Percentiles rank a stretch among this genome's conserved stretches.
Evolutionary conservation across 1,140 invertebrate species (phyloP).

Genomic region (Pogonus chalceus): DNA sequence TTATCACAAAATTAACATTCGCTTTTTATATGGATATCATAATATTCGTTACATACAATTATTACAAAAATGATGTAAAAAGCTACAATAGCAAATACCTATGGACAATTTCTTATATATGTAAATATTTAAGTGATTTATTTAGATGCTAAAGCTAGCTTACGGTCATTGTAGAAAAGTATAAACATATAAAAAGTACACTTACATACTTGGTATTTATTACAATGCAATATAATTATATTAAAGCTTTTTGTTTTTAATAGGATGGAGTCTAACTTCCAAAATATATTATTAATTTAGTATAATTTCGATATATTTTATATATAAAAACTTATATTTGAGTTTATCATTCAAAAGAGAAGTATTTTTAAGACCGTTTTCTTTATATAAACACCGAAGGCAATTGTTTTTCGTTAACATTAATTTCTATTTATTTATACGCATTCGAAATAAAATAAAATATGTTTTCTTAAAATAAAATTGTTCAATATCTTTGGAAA

Average conservation of each 20-base stretch:
- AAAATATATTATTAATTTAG: background rate
- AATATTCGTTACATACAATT: background rate
- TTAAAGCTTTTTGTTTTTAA: conserved; percentile 1
- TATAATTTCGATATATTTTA: no score
- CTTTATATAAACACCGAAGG: no score
- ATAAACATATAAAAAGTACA: conserved; percentile 8
- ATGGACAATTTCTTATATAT: background rate
- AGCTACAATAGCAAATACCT: background rate
- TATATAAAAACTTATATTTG: no score
- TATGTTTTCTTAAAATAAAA: no score
- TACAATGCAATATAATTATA: background rate
- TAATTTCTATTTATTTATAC: no score
- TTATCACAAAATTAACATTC: conserved; percentile 5
- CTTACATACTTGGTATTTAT: background rate
- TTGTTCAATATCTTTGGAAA: conserved; percentile 4
- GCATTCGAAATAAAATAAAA: no score
- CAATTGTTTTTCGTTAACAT: no score
- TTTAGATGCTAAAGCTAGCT: conserved; percentile 1
- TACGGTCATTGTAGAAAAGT: background rate
- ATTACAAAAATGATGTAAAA: conserved; percentile 4
- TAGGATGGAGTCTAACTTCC: background rate
- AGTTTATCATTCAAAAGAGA: no score
- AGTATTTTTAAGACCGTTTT: no score
- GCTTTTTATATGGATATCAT: background rate
- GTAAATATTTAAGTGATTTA: background rate